These are phyloP conservation scores for Apus apus DNA, from an alignment of 2,113 vertebrate species.

Conservation along the genomic window DNA sequence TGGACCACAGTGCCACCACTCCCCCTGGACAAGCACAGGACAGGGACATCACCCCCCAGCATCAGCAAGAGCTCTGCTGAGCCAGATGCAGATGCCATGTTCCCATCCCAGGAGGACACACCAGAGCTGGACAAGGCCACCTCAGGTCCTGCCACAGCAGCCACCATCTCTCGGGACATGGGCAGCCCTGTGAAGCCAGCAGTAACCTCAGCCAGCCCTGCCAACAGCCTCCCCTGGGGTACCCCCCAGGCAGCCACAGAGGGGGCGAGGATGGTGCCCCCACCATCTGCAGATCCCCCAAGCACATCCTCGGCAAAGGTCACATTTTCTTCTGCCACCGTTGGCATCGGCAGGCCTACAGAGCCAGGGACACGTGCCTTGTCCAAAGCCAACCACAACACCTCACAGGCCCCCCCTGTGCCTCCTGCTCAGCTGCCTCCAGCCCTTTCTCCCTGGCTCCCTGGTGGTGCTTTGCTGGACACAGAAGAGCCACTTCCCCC, in stretches of 20 bases:
- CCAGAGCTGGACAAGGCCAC: neutral
- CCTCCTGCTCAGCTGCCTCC: accelerated
- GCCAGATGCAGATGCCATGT: accelerated
- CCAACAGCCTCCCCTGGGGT: accelerated
- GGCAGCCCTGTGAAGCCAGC: neutral
- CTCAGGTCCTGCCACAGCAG: neutral
- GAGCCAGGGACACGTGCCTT: neutral
- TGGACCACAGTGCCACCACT: accelerated
- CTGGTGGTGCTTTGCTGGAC: accelerated
- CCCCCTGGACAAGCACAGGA: neutral
- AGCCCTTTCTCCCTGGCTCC: accelerated
- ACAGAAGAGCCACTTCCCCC: accelerated
- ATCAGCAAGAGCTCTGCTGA: neutral
- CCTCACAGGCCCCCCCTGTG: neutral
- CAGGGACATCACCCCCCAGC: neutral
- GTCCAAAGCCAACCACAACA: accelerated
- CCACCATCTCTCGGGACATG: accelerated
- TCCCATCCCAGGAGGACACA: neutral
- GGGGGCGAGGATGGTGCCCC: neutral
- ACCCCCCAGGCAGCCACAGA: accelerated
- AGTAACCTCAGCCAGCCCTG: neutral
- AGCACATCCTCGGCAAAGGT: neutral
- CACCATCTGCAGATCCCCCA: accelerated
- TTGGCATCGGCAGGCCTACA: accelerated
- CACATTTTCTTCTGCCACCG: neutral